Base-by-base conservation (phyloP, 2,888 invertebrate genomes). In the Rhaphigaster nebulosa region DNA sequence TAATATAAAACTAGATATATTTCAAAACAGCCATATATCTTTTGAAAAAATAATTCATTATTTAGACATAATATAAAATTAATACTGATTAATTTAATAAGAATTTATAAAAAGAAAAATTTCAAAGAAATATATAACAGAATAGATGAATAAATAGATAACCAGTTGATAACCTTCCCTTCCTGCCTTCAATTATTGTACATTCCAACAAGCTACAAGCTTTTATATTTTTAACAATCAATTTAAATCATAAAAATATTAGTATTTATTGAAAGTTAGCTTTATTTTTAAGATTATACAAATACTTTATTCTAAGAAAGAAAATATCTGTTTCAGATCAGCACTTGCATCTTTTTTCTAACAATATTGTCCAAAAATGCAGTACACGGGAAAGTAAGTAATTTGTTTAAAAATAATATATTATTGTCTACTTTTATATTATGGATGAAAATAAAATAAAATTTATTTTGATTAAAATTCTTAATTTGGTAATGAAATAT, bases 341-440 rank as follows among this genome's bases (percentile, higher is more conserved):
- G 65, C 34, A n/a, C 45, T 50, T 23, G 84, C 84, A n/a, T 84
- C 84, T 45, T 84, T 15, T 84, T 84, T 41, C 5, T 84, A 26
- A 50, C 45, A 45, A 0, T 50, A 20, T 50, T 84, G 26, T 13
- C 45, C 0, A 84, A 45, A 45, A 84, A 84, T 84, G n/a, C 45
- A 84, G 84, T n/a, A 4, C n/a, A 45, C 18, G 84, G 84, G 29
- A 45, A 84, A 84, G 84, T 84, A 50, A 84, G 84, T 84, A 76
- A n/a, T 80, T 34, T 80, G 12, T 26, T 45, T 26, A 23, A 5
- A 45, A 84, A 8, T 26, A 38, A 84, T 84, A 5, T 45, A 84
- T 84, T 45, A 41, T 45, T 13, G 0, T 76, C 52, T 56, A 56
- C 1, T 56, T 23, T 56, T 23, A 23, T 56, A 56, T 56, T 1